Percentiles rank a stretch among this genome's conserved stretches.
Evolutionary conservation across 1,140 invertebrate species (phyloP).

Genomic region (Zaprionus capensis): DNA sequence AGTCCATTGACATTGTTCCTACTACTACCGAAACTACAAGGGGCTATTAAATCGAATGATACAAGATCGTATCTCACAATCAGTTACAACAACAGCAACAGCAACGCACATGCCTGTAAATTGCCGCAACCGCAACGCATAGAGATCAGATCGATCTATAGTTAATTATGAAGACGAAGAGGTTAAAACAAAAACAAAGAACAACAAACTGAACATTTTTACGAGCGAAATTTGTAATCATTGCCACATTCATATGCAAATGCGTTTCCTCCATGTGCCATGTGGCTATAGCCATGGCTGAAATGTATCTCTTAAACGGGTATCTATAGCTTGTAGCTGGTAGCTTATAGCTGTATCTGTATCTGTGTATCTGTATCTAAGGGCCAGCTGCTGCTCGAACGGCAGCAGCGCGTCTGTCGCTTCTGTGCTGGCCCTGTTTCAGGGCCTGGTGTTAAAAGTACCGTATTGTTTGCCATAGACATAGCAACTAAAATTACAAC

Average conservation of each 20-base stretch:
- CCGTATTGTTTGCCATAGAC: constrained; percentile 79
- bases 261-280: constrained; percentile 49
- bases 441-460: constrained; percentile 76
- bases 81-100: constrained; percentile 65
- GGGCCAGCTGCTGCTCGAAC: constrained; percentile 78
- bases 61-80: constrained; percentile 68
- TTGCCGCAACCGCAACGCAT: constrained; percentile 66
- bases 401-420: constrained; percentile 75
- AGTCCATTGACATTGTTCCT: constrained; percentile 72
- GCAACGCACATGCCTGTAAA: constrained; percentile 60
- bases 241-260: constrained; percentile 83
- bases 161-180: constrained; percentile 67
- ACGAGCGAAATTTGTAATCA: constrained; percentile 83
- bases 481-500: constrained; percentile 54
- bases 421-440: constrained; percentile 75
- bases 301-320: constrained; percentile 6
- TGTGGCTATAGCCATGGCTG: constrained; percentile 2
- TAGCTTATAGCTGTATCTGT: constrained; percentile 33
- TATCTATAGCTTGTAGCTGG: constrained; percentile 39
- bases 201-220: constrained; percentile 75
- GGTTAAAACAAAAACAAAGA: constrained; percentile 51
- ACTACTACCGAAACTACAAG: constrained; percentile 16
- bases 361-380: constrained; percentile 36
- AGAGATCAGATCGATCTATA: constrained; percentile 59
- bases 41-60: constrained; percentile 58